Evolutionary conservation across 2,113 vertebrate species (phyloP).

Genomic region (Megaptera novaeangliae): DNA sequence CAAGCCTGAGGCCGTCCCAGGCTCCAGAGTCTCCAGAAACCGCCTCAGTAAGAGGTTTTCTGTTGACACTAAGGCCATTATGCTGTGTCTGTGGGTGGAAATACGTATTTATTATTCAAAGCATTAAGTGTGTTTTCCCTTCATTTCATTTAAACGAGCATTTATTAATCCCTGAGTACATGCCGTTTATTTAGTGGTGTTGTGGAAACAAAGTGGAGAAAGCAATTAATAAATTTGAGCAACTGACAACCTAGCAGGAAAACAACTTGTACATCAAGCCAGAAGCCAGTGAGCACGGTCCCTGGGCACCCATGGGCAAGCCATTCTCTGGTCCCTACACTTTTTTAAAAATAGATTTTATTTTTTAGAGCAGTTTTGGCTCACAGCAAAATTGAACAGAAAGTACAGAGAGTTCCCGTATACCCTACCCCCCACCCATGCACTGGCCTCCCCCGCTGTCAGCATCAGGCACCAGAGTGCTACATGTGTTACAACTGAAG

Average conservation of each 20-base stretch:
- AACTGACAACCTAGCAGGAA: not conserved
- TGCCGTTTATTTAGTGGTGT: not conserved
- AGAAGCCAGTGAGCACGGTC: not conserved
- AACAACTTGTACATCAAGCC: not conserved
- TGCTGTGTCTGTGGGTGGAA: not conserved
- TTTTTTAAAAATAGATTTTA: not conserved
- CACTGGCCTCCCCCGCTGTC: not conserved
- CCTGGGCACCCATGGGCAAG: not conserved
- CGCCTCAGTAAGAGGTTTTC: not conserved
- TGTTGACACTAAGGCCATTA: not conserved
- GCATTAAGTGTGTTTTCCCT: not conserved
- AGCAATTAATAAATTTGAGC: not conserved
- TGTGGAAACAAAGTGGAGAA: not conserved
- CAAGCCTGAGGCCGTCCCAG: not conserved
- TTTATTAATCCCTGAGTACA: not conserved
- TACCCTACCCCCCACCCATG: accelerated
- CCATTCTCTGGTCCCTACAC: not conserved
- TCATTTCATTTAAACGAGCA: not conserved
- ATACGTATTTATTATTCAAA: not conserved
- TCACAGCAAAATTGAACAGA: not conserved
- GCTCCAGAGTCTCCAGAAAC: not conserved
- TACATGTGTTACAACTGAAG: not conserved
- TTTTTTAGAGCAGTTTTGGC: not conserved
- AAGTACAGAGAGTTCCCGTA: not conserved
- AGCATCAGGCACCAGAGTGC: no score